phyloP scores from a whole-genome alignment of 1,140 invertebrate genomes.

The Hesperophylax magnus region DNA sequence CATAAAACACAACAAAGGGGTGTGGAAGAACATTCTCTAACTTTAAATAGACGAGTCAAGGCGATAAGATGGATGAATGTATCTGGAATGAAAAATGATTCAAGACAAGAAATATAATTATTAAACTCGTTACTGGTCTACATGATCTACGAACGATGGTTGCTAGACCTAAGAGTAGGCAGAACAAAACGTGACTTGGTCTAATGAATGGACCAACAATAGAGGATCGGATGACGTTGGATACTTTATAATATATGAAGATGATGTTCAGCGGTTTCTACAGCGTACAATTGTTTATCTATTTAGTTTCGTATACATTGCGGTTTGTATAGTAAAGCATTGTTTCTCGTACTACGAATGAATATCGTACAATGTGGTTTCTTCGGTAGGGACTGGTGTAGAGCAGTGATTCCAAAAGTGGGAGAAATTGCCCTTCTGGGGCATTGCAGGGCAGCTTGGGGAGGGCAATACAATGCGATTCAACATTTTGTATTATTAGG shows the following conservation, averaged over 20 bases:
- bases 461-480: too few species aligned
- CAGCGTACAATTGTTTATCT: not conserved
- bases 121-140: slow-evolving; percentile 10
- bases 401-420: not conserved
- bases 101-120: slow-evolving; percentile 15
- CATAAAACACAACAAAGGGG: not conserved
- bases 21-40: not conserved
- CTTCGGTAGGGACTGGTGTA: not conserved
- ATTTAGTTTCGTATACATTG: not conserved
- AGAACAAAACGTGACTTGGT: slow-evolving; percentile 21
- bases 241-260: not conserved
- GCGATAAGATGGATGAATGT: not conserved
- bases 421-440: not conserved
- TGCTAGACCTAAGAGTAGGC: not conserved
- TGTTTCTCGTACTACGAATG: not conserved
- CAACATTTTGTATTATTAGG: too few species aligned
- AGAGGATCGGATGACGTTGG: not conserved
- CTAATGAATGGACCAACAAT: slow-evolving; percentile 1
- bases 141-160: not conserved
- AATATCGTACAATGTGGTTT: not conserved
- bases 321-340: not conserved
- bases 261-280: not conserved
- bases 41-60: not conserved
- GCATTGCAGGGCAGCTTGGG: too few species aligned
- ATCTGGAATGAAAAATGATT: not conserved